Evolutionary conservation across 2,888 invertebrate species (phyloP), one percentile per base, ranked within the genome.

Genomic region (Drosophila rellima): DNA sequence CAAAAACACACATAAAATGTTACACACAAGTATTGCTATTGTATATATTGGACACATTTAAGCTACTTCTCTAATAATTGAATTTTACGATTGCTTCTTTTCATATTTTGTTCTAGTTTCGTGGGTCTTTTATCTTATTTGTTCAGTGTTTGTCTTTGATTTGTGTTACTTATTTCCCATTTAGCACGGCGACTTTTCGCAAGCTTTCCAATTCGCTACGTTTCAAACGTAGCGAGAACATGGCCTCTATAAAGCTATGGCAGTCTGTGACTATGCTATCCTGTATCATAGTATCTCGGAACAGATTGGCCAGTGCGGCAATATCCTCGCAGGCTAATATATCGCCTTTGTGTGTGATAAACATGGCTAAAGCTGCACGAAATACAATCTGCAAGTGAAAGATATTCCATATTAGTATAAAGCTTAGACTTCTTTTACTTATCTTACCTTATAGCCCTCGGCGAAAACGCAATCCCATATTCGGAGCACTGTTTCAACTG

Each of bases 391-490:
- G 64, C 1, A 74, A 80, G 48, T 18, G 1, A 44, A 1, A 13
- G 20, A 3, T 17, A 13, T 7, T 3, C n/a, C 1, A 13, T 1
- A 23, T 44, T 20, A 39, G 8, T n/a, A 7, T 2, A 33, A 0
- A 4, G 7, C 10, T 8, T 2, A 51, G 20, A 6, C 0, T 2
- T 1, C 5, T 6, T 8, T 2, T 6, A 8, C 13, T 18, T 0
- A 0, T n/a, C 35, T 48, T 74, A 89, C 92, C 83, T 98, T 98
- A 67, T 96, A 96, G 44, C 98, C 98, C 93, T 99, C 98, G 84
- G 96, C 96, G 93, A 99, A 98, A 67, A 98, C 93, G 90, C 98
- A 98, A 93, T 99, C 98, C 98, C 98, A 98, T 93, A 98, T 96
- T 89, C 98, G 94, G 20, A 98, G 93, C 42, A 98, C 98, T 7